phyloP scores from a whole-genome alignment of 2,888 invertebrate genomes.

The Drosophila ezoana region DNA sequence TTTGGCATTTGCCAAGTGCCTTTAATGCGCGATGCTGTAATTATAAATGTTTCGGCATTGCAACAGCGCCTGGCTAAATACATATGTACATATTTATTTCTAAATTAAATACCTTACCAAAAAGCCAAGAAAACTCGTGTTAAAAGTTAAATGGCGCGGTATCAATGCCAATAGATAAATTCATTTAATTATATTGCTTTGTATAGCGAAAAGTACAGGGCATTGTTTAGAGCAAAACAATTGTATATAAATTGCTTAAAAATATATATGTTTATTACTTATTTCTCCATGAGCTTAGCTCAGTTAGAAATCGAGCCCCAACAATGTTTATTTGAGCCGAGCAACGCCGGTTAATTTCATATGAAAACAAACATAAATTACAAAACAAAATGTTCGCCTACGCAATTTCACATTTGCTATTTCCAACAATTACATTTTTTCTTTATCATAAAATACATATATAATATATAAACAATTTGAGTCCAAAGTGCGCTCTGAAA shows the following conservation, averaged over 20 bases:
- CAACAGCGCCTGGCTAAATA: slow-evolving; percentile 27
- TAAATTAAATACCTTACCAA: slow-evolving; percentile 40
- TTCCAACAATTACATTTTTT: slow-evolving; percentile 26
- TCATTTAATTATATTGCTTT: too few species aligned
- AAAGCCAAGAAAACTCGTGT: slow-evolving; percentile 5
- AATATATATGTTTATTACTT: not conserved
- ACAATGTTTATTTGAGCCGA: too few species aligned
- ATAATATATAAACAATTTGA: slow-evolving; percentile 1
- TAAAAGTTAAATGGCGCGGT: slow-evolving; percentile 45
- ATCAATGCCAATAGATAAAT: too few species aligned
- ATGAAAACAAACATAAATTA: slow-evolving; percentile 20
- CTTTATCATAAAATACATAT: not conserved
- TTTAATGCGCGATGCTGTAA: slow-evolving; percentile 53
- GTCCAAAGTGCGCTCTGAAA: slow-evolving; percentile 21
- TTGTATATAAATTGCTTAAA: slow-evolving; percentile 12
- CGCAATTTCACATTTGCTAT: slow-evolving; percentile 33
- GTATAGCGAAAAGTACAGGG: too few species aligned
- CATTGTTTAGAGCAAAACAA: too few species aligned
- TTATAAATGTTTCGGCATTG: slow-evolving; percentile 51
- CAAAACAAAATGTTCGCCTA: slow-evolving; percentile 31
- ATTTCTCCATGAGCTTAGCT: not conserved
- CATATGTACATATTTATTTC: slow-evolving; percentile 26
- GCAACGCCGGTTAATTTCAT: not conserved
- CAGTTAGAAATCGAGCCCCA: too few species aligned
- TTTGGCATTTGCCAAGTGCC: slow-evolving; percentile 61